Evolutionary conservation across 2,113 vertebrate genomes (phyloP).

Genomic region (Stigmatopora argus): DNA sequence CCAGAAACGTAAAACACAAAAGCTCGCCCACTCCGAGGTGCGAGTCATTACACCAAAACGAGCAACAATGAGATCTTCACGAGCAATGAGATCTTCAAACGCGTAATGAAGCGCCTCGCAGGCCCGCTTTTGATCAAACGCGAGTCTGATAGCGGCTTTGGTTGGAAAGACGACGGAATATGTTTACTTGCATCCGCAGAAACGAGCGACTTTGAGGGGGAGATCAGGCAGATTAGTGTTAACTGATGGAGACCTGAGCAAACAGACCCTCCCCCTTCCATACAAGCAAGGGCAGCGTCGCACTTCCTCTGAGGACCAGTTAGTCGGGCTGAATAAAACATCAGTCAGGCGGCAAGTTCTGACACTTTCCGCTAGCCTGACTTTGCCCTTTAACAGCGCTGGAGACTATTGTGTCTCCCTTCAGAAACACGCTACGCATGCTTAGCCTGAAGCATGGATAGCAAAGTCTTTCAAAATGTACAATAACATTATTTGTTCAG

Average conservation of each 20-base stretch:
- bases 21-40: constrained; percentile 52
- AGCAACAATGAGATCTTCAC: constrained; percentile 51
- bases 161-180: constrained; percentile 58
- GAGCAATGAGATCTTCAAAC: constrained; percentile 40
- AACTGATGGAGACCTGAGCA: constrained; percentile 63
- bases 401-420: background rate
- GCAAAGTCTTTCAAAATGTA: background rate
- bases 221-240: constrained; percentile 69
- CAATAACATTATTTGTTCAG: background rate
- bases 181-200: constrained; percentile 65
- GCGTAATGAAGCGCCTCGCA: constrained; percentile 52
- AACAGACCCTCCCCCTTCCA: constrained; percentile 58
- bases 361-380: constrained; percentile 17
- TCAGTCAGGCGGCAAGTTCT: constrained; percentile 29
- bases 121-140: constrained; percentile 64
- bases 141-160: constrained; percentile 63
- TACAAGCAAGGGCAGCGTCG: constrained; percentile 28
- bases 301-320: constrained; percentile 48
- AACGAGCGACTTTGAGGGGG: constrained; percentile 64
- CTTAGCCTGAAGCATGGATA: background rate
- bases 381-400: background rate
- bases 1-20: constrained; percentile 7
- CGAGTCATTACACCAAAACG: constrained; percentile 66
- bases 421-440: background rate
- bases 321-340: constrained; percentile 30